Evolutionary conservation across 2,113 vertebrate species (phyloP).

Genomic region (Cinclus cinclus): DNA sequence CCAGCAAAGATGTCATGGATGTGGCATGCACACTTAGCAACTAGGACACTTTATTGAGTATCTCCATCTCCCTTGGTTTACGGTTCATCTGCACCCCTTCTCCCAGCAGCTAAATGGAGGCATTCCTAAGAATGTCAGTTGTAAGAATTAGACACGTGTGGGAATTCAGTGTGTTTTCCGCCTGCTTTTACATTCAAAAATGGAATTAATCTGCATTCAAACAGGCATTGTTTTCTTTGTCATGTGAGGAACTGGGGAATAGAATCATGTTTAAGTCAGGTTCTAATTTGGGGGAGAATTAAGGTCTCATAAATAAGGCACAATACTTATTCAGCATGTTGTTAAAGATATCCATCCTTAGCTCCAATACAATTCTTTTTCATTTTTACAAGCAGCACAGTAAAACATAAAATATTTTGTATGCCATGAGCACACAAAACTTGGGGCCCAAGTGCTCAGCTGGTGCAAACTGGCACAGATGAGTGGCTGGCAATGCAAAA

Average conservation of each 20-base stretch:
- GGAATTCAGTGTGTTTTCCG: background rate
- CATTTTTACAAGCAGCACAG: background rate
- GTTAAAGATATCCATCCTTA: background rate
- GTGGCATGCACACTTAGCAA: background rate
- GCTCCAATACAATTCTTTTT: background rate
- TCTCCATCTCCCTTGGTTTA: background rate
- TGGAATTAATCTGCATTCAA: conserved; percentile 18
- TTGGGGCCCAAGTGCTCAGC: background rate
- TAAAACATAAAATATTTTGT: background rate
- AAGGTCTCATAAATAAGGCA: conserved; percentile 26
- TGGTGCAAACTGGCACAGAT: background rate
- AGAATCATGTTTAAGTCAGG: conserved; percentile 34
- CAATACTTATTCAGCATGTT: background rate
- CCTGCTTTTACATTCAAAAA: background rate
- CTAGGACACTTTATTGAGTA: background rate
- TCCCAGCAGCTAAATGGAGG: background rate
- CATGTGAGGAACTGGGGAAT: background rate
- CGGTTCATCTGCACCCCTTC: background rate
- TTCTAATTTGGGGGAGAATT: conserved; percentile 19
- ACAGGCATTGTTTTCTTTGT: background rate
- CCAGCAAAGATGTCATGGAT: background rate
- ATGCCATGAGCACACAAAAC: background rate
- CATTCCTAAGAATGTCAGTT: background rate
- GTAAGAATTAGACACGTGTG: background rate
- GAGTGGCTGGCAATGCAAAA: background rate